Base-by-base conservation (phyloP, 2,888 invertebrate species). In the Cosmia pyralina region DNA sequence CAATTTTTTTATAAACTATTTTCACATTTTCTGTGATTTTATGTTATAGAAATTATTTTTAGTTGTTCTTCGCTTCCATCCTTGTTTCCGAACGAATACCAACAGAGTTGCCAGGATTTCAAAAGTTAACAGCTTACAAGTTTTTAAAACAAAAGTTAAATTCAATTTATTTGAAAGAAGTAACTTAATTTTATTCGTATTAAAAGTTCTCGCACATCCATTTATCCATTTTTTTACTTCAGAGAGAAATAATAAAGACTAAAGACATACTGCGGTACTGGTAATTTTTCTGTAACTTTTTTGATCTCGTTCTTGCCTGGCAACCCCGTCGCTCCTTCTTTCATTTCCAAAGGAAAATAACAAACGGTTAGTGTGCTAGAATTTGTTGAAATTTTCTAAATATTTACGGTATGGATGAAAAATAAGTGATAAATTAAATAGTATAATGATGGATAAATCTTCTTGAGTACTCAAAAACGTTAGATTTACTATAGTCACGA, bases 331-430 rank as follows among this genome's bases (percentile, higher is more conserved):
- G 62, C 82, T 84, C 86, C 88, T 93, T 95, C 94, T 93, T 94
- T 94, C 93, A 93, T 91, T 94, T 94, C 91, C 88, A 82, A 87
- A 90, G 90, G 88, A 90, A 92, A 93, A 91, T 90, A 93, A 88
- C 87, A 91, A 93, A 88, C 92, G 96, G 96, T 96, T 93, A 92
- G 96, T 96, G 90, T 88, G 85, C 63, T 66, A 77, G 79, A 86
- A 81, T 90, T 88, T 88, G 83, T 76, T 80, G 72, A 84, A 88
- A 87, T 88, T 84, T 82, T 83, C 73, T 60, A 59, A 70, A 82
- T 82, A 77, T 77, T 69, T 74, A 78, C 74, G 58, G n/a, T 65
- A 72, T 80, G 60, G 46, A 22, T 17, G 52, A 67, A 88, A 92
- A 93, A 93, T 93, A 89, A 86, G 59, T 64, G 50, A 67, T 68